These are phyloP conservation scores for Tipula vernalis DNA, from an alignment of 2,888 invertebrate genomes.

Conservation along the genomic window DNA sequence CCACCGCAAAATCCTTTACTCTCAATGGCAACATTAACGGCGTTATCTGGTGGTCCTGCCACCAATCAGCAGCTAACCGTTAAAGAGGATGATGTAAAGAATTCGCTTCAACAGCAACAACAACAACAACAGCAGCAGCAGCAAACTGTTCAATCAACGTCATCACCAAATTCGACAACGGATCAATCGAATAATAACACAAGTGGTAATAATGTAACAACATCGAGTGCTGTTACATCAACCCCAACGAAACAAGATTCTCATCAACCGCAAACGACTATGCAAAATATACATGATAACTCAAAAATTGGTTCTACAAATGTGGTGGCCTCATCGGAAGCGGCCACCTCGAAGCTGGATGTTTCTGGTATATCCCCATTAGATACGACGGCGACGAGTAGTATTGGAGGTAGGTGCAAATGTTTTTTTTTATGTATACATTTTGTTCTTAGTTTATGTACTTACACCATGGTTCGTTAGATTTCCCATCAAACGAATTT, in stretches of 20 bases:
- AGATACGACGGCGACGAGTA: not conserved
- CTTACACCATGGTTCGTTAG: not conserved
- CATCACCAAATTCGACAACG: not conserved
- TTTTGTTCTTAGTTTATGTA: not conserved
- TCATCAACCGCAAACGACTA: not conserved
- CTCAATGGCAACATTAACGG: constrained; percentile 30
- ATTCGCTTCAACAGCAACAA: not conserved
- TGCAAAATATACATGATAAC: not conserved
- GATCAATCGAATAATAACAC: not conserved
- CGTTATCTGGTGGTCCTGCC: constrained; percentile 19
- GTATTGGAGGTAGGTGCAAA: not conserved
- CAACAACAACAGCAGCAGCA: not conserved
- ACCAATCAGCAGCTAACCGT: not conserved
- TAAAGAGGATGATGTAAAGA: not conserved
- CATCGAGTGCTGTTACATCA: not conserved
- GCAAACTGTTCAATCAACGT: not conserved
- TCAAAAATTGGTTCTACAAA: not conserved
- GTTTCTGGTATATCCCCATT: not conserved
- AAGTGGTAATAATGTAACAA: not conserved
- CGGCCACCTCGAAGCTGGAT: not conserved
- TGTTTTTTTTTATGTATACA: not conserved
- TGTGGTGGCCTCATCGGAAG: not conserved
- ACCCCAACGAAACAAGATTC: not conserved
- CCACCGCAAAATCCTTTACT: constrained; percentile 31
- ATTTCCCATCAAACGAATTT: not conserved